These are phyloP conservation scores for Acinonyx jubatus DNA, from an alignment of 2,113 vertebrate genomes.

Conservation along the genomic window DNA sequence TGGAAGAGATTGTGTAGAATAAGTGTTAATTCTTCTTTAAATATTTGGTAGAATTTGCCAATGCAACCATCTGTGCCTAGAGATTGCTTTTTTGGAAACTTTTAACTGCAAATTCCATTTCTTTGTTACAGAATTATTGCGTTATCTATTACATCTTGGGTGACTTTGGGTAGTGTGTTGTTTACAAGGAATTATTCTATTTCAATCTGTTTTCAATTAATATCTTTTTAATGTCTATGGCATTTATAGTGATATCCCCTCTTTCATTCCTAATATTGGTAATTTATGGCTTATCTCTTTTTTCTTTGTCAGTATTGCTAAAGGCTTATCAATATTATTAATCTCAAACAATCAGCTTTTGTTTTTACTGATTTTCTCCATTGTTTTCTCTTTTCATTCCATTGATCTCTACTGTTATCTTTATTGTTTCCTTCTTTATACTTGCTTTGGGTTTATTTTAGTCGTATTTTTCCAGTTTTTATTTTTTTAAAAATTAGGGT, in stretches of 20 bases:
- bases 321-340: background rate
- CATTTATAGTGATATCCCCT: background rate
- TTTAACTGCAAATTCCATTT: background rate
- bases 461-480: background rate
- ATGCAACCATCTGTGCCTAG: background rate
- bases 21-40: background rate
- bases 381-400: background rate
- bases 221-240: background rate
- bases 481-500: too few species aligned
- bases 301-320: background rate
- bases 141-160: background rate
- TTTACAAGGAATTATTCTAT: slow-evolving; percentile 14
- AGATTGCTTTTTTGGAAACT: background rate
- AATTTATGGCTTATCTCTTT: background rate
- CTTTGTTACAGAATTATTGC: background rate
- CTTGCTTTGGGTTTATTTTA: slow-evolving; percentile 41
- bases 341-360: background rate
- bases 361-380: background rate
- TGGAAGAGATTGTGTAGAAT: background rate
- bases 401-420: background rate
- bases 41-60: slow-evolving; percentile 2
- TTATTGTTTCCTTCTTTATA: background rate
- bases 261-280: background rate
- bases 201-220: slow-evolving; percentile 1
- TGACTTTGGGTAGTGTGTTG: background rate